Conservation (phyloP, 37 sponge, comb jelly and placozoan genomes). For the Bolinopsis microptera region DNA sequence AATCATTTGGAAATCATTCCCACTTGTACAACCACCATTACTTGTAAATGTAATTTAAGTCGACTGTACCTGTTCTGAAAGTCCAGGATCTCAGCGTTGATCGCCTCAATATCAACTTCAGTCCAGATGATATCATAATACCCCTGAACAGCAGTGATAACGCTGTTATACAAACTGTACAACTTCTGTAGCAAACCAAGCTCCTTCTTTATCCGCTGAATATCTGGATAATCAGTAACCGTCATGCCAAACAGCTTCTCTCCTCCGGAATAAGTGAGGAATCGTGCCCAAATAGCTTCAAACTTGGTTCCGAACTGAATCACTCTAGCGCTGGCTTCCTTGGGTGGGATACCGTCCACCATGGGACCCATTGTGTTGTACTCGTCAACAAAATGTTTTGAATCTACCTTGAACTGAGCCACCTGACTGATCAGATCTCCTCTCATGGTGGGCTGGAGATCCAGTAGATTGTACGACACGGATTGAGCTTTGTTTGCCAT, state of each 20-base stretch:
- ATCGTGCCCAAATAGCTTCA: conserved; percentile 68
- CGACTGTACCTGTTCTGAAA: conserved; percentile 97
- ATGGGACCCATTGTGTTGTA: conserved; percentile 70
- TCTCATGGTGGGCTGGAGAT: conserved; percentile 77
- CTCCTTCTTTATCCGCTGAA: conserved; percentile 77
- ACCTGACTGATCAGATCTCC: conserved; percentile 71
- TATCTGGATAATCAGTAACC: conserved; percentile 84
- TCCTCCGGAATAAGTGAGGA: conserved; percentile 89
- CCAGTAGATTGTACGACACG: conserved; percentile 73
- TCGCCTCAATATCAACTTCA: conserved; percentile 93
- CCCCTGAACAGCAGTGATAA: conserved; percentile 82
- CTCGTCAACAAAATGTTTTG: conserved; percentile 68
- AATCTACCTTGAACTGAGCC: conserved; percentile 70
- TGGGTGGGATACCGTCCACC: conserved; percentile 65
- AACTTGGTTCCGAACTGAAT: conserved; percentile 43
- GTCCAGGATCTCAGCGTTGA: conserved; percentile 90
- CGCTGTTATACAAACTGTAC: conserved; percentile 88
- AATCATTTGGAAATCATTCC: background rate
- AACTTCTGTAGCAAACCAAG: conserved; percentile 93
- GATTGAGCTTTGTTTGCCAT: conserved; percentile 71
- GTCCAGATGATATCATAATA: conserved; percentile 96
- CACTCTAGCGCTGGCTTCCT: conserved; percentile 61
- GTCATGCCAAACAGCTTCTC: conserved; percentile 92
- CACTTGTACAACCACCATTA: too few species aligned
- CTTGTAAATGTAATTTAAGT: too few species aligned